A percentile compares a stretch with the other conserved stretches of the same genome.
Evolutionary conservation across 2,888 invertebrate species (phyloP).

Genomic region (Proisotoma minuta): DNA sequence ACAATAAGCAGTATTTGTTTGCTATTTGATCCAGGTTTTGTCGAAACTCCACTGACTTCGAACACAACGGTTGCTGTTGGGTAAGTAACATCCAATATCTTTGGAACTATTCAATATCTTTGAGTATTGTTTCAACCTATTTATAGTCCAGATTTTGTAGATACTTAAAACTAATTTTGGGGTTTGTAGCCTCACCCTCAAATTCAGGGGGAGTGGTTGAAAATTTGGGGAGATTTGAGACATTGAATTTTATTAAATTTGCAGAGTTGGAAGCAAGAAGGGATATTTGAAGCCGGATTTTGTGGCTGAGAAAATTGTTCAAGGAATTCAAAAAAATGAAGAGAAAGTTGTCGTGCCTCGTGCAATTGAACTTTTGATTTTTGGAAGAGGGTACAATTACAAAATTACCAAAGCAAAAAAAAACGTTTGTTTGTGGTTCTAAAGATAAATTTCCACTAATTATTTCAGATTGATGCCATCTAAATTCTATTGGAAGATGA

Average conservation of each 20-base stretch:
- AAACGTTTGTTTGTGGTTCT: too few relatives aligned
- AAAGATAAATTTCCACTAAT: not conserved
- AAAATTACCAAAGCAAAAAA: not conserved
- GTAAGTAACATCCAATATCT: too few relatives aligned
- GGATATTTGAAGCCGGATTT: conserved; percentile 51
- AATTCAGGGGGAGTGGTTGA: too few relatives aligned
- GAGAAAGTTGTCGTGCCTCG: conserved; percentile 25
- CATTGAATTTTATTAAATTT: too few relatives aligned
- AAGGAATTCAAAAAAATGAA: conserved; percentile 27
- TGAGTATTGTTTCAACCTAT: too few relatives aligned
- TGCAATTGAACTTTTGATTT: conserved; percentile 8
- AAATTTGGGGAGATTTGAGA: too few relatives aligned
- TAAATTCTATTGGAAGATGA: not conserved
- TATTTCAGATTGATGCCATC: not conserved
- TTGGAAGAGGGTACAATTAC: not conserved
- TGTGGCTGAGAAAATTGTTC: conserved; percentile 22
- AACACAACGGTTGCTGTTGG: conserved; percentile 55
- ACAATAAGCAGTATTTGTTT: too few relatives aligned
- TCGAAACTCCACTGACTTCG: conserved; percentile 43
- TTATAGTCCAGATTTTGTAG: too few relatives aligned
- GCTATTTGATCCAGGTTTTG: too few relatives aligned
- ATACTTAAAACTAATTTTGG: too few relatives aligned
- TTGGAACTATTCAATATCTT: too few relatives aligned
- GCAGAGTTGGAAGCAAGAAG: conserved; percentile 51
- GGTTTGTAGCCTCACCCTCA: too few relatives aligned